Evolutionary conservation across 2,113 vertebrate species (phyloP).

Genomic region (Rhinoptilus africanus): DNA sequence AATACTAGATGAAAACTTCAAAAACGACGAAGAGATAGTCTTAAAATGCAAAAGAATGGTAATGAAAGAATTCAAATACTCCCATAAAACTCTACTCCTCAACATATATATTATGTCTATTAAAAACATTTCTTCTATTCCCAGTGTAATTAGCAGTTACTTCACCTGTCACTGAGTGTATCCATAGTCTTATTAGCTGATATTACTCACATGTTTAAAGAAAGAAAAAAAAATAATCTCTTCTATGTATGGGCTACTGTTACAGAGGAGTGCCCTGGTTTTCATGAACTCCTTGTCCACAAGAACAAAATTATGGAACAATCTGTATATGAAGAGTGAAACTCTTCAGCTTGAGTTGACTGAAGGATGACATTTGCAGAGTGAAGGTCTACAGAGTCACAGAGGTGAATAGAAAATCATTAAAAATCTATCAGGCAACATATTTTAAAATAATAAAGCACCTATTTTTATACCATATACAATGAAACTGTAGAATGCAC

Average conservation of each 20-base stretch:
- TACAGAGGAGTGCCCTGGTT: rapidly evolving
- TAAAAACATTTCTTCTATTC: background rate
- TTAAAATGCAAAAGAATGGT: background rate
- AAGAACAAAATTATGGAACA: background rate
- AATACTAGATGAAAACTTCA: background rate
- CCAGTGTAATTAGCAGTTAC: background rate
- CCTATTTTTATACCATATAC: background rate
- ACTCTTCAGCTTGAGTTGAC: background rate
- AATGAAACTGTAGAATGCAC: background rate
- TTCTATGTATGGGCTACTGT: background rate
- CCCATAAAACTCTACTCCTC: background rate
- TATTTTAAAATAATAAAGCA: background rate
- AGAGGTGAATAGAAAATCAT: background rate
- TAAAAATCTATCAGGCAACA: background rate
- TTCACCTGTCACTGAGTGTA: background rate
- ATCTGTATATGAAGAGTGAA: background rate
- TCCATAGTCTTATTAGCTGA: background rate
- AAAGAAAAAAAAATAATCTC: background rate
- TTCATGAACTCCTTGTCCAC: background rate
- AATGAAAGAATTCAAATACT: background rate
- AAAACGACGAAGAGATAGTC: background rate
- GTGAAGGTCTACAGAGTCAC: background rate
- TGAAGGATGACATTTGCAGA: background rate
- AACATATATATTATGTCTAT: background rate
- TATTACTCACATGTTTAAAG: background rate